Conservation (phyloP, 1,140 invertebrate genomes). For the Trichomalopsis sarcophagae region DNA sequence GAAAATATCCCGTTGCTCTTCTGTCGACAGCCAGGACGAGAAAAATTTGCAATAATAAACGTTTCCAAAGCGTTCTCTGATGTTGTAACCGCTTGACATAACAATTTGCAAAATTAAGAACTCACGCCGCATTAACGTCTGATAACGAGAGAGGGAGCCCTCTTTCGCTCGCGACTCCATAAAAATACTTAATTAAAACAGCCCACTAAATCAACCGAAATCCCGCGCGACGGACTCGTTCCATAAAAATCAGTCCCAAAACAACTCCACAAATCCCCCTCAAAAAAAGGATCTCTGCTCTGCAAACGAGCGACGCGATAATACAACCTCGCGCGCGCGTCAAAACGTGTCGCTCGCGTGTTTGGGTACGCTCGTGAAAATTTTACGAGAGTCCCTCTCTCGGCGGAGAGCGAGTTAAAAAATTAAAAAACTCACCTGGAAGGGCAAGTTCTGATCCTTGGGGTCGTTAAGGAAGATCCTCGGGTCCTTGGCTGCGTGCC, state of each 20-base stretch:
- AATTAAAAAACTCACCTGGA: slow-evolving; percentile 65
- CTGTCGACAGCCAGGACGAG: too few relatives aligned
- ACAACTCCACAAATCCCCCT: neutral
- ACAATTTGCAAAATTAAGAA: slow-evolving; percentile 18
- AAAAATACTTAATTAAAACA: neutral
- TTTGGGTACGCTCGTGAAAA: neutral
- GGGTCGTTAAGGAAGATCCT: slow-evolving; percentile 66
- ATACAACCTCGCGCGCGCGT: neutral
- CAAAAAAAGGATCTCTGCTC: neutral
- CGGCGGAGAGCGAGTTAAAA: neutral
- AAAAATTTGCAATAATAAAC: neutral
- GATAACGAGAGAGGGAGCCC: slow-evolving; percentile 26
- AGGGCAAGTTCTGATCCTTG: slow-evolving; percentile 65
- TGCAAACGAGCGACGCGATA: neutral
- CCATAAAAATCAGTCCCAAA: slow-evolving; percentile 4
- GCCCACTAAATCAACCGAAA: neutral
- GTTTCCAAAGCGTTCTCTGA: neutral
- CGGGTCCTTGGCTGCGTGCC: slow-evolving; percentile 64
- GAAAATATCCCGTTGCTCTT: neutral
- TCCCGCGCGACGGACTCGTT: neutral
- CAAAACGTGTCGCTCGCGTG: slow-evolving; percentile 3
- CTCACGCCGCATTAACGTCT: slow-evolving; percentile 46
- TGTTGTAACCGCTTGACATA: neutral
- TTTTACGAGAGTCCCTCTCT: neutral
- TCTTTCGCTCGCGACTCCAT: neutral